phyloP scores from a whole-genome alignment of 2,797 vertebrate species.

The Syncerus caffer region DNA sequence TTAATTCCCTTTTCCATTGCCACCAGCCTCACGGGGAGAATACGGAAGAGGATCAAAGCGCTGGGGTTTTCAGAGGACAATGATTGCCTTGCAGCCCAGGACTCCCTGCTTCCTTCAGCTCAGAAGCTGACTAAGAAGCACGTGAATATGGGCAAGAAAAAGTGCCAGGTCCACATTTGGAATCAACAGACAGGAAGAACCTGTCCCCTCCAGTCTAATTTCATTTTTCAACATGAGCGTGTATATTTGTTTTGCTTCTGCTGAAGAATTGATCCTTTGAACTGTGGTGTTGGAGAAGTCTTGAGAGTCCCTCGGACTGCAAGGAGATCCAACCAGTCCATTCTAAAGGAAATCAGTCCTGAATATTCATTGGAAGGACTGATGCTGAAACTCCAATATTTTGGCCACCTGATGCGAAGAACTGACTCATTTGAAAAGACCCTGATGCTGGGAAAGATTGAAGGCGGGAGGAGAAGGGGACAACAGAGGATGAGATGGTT shows the following conservation, averaged over 20 bases:
- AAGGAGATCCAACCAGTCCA: background rate
- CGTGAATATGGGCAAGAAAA: background rate
- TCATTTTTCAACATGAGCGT: background rate
- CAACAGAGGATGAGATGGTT: background rate
- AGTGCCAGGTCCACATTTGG: background rate
- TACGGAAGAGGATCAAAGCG: slow-evolving; percentile 81
- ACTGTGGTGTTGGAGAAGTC: background rate
- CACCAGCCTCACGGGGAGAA: slow-evolving; percentile 83
- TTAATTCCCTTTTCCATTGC: slow-evolving; percentile 89
- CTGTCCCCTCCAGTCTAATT: background rate
- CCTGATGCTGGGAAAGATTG: background rate
- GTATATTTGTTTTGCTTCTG: background rate
- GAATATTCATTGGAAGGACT: background rate
- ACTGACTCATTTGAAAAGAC: background rate
- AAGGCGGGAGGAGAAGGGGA: background rate
- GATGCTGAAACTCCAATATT: background rate
- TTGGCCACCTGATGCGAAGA: background rate
- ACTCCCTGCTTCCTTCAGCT: slow-evolving; percentile 7
- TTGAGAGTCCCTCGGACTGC: background rate
- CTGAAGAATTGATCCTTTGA: background rate
- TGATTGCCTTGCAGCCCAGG: slow-evolving; percentile 61
- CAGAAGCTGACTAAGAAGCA: background rate
- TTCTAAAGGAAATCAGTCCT: background rate
- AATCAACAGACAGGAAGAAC: background rate
- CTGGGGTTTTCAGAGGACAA: slow-evolving; percentile 81